Percentiles rank a stretch among this genome's conserved stretches.
phyloP scores from a whole-genome alignment of 2,888 invertebrate species.

The Schizaphis graminum region DNA sequence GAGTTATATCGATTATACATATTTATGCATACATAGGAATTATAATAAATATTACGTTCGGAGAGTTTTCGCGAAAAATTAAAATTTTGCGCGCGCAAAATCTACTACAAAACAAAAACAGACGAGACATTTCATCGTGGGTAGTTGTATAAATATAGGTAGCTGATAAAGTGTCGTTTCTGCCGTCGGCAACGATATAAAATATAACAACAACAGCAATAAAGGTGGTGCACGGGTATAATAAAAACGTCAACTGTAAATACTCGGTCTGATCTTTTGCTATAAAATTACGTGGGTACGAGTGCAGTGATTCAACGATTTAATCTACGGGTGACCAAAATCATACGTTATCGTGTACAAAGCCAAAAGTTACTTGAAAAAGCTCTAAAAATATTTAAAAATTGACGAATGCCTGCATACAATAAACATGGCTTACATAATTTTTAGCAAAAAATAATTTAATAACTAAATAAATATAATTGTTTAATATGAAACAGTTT shows the following conservation, averaged over 20 bases:
- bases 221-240: background rate
- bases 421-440: background rate
- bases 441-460: background rate
- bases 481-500: background rate
- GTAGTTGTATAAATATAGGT: background rate
- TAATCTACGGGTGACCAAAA: background rate
- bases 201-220: constrained; percentile 16
- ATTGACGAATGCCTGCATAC: background rate
- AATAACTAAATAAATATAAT: background rate
- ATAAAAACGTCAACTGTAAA: background rate
- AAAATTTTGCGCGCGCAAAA: background rate
- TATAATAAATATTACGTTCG: background rate
- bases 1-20: background rate
- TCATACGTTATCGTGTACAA: background rate
- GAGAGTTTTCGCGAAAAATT: background rate
- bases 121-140: background rate
- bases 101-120: background rate
- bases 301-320: background rate
- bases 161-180: background rate
- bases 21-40: background rate
- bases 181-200: constrained; percentile 1
- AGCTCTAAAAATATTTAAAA: background rate
- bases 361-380: background rate
- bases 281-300: background rate
- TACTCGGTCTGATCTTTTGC: background rate